Base-by-base conservation (phyloP, 2,113 vertebrate species). In the Brachypodius melanocephalos region DNA sequence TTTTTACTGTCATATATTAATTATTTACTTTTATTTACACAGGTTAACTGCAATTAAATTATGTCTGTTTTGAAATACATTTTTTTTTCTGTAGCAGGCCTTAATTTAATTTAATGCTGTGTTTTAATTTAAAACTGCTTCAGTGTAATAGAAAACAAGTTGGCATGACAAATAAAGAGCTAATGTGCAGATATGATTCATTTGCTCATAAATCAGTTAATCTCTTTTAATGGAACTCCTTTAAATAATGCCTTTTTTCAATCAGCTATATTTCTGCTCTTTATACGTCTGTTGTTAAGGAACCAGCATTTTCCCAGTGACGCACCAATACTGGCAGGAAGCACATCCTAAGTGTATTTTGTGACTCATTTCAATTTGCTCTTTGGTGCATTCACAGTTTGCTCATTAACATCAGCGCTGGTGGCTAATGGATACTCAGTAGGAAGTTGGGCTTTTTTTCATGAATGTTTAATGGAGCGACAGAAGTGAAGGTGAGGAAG, bases 291-390 rank as follows among this genome's bases (percentile, higher is more conserved):
- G 96, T 97, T 96, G 97, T 97, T 97, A 96, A 95, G 96, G 91
- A 97, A 90, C 84, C 88, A 94, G 94, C 63, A 49, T 95, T 97
- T 92, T 91, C 77, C 89, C 73, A 86, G 5, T 98, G 98, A 98
- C 96, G 97, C 98, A 98, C 91, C 89, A 94, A 34, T 36, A 43
- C 29, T 54, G 91, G 96, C 97, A 98, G 98, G 97, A 98, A 98
- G 94, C 69, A 52, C 90, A 88, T 55, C 49, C 90, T 96, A 93
- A 98, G 94, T 96, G 95, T 97, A 89, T 96, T 97, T 97, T 92
- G 94, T 98, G 98, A 98, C 97, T 98, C 98, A 98, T 81, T 95
- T 79, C 97, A 97, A 97, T 98, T 97, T 98, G 83, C 91, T 95
- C 85, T 97, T 94, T 85, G 92, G 88, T 84, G 78, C 85, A 63